Conservation (phyloP, 92 coral and sea anemone genomes). For the Ricordea florida region DNA sequence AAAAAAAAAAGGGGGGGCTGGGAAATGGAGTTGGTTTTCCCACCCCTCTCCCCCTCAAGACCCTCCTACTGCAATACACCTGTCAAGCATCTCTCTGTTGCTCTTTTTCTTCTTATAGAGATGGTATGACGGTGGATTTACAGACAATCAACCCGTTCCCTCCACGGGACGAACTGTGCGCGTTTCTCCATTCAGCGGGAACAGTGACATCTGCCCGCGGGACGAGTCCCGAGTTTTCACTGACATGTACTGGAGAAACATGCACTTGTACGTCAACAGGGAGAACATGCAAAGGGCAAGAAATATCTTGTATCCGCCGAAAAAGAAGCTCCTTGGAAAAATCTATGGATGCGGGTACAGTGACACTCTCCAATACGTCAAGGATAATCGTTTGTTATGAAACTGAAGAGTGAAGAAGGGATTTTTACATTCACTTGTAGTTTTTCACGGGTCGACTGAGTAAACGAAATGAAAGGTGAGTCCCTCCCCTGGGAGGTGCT, state of each 20-base stretch:
- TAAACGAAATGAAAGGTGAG: no score
- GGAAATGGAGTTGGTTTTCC: no score
- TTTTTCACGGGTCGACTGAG: no score
- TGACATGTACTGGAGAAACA: constrained; percentile 72
- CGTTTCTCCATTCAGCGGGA: constrained; percentile 95
- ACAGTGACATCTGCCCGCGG: constrained; percentile 87
- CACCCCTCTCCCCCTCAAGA: no score
- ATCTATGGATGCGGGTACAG: constrained; percentile 57
- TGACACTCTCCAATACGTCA: constrained; percentile 67
- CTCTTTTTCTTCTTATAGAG: constrained; percentile 34
- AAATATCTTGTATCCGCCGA: constrained; percentile 85
- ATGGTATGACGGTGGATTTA: constrained; percentile 97
- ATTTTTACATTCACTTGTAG: no score
- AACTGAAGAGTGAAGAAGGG: no score
- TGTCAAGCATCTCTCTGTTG: not conserved
- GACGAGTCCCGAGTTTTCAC: constrained; percentile 65
- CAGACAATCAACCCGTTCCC: constrained; percentile 85
- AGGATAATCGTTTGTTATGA: not conserved
- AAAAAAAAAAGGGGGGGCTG: no score
- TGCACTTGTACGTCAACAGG: constrained; percentile 78
- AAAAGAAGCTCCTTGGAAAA: constrained; percentile 12
- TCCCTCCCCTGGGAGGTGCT: no score
- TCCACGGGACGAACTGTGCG: constrained; percentile 78
- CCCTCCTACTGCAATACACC: no score
- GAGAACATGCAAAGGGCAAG: constrained; percentile 78